These are phyloP conservation scores for Perognathus longimembris DNA, from an alignment of 2,113 vertebrate species.

Conservation along the genomic window DNA sequence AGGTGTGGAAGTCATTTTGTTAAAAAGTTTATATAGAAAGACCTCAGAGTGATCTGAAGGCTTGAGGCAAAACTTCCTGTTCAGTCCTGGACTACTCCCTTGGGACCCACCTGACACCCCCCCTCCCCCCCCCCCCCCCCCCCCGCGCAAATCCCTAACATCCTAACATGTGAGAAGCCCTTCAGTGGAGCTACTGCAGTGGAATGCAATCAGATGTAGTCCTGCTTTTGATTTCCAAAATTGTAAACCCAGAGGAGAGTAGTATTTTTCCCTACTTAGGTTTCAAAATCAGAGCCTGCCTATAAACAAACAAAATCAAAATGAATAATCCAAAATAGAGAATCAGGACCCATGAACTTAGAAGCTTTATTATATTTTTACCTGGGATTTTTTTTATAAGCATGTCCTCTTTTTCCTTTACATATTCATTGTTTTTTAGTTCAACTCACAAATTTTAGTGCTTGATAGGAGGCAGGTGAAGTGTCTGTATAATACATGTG, in stretches of 20 bases:
- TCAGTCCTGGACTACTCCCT: background rate
- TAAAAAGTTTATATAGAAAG: background rate
- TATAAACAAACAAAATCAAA: background rate
- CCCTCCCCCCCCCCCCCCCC: background rate
- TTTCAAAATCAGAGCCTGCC: background rate
- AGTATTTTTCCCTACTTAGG: background rate
- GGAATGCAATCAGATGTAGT: background rate
- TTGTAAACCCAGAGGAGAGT: background rate
- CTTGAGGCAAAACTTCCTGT: background rate
- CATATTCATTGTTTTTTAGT: too few relatives aligned
- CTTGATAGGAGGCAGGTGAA: conserved; percentile 17
- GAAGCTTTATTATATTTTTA: background rate
- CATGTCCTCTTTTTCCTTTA: conserved; percentile 6
- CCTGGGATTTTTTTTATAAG: background rate
- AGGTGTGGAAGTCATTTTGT: background rate
- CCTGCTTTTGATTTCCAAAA: background rate
- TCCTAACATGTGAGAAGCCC: background rate
- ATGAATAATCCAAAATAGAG: background rate
- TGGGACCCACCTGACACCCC: accelerated
- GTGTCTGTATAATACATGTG: conserved; percentile 19
- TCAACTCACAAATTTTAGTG: conserved; percentile 29
- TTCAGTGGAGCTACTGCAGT: background rate
- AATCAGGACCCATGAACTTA: background rate
- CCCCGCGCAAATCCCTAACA: too few relatives aligned
- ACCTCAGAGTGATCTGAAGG: background rate